These are phyloP conservation scores for Cavia aperea DNA, from an alignment of 2,113 vertebrate species.

Conservation along the genomic window DNA sequence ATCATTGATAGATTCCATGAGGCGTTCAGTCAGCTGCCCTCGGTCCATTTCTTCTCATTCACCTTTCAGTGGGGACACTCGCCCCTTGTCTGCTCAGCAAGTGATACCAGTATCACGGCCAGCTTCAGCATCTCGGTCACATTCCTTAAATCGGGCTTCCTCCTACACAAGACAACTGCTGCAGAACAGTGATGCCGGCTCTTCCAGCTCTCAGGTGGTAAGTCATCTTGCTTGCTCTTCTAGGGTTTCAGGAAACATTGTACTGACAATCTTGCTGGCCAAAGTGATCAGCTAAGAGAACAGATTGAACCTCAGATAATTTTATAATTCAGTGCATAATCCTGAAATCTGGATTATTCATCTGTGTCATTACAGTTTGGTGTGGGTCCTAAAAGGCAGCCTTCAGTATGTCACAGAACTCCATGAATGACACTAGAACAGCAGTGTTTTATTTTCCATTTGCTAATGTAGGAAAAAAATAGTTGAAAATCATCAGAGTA, in stretches of 20 bases:
- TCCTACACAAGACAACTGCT: constrained; percentile 78
- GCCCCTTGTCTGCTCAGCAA: constrained; percentile 79
- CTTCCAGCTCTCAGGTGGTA: constrained; percentile 83
- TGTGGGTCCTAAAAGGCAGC: neutral
- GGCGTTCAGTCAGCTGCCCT: constrained; percentile 95
- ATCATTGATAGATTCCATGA: constrained; percentile 82
- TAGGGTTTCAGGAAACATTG: neutral
- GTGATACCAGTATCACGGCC: constrained; percentile 75
- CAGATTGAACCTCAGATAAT: neutral
- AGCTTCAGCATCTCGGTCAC: constrained; percentile 81
- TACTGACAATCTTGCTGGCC: neutral
- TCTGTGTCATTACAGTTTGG: neutral
- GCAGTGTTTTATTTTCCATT: neutral
- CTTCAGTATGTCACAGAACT: neutral
- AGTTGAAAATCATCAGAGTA: constrained; percentile 5
- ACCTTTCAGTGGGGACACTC: constrained; percentile 79
- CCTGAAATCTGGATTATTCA: neutral
- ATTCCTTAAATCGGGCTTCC: constrained; percentile 84
- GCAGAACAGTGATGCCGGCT: constrained; percentile 80
- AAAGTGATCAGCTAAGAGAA: neutral
- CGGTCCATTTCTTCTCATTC: constrained; percentile 89
- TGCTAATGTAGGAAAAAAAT: neutral
- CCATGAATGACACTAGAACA: neutral
- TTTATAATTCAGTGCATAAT: neutral
- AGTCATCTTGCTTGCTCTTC: constrained; percentile 68